Evolutionary conservation across 2,113 vertebrate genomes (phyloP).

Genomic region (Pteronura brasiliensis): DNA sequence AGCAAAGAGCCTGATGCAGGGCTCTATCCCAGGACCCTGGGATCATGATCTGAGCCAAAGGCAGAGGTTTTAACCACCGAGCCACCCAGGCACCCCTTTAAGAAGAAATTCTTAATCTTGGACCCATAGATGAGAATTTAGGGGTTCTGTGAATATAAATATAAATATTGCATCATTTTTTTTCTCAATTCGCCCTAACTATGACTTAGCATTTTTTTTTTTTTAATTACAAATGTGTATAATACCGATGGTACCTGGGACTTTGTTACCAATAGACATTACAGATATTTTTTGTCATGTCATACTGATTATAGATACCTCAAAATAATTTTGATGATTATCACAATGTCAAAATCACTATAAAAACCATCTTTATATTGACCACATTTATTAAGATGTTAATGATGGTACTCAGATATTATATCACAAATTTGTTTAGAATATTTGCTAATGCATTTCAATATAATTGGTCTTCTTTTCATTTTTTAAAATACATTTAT

Average conservation of each 20-base stretch:
- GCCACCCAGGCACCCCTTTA: neutral
- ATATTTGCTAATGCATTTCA: neutral
- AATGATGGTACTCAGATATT: neutral
- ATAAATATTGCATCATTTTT: neutral
- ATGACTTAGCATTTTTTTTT: neutral
- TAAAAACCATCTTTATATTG: neutral
- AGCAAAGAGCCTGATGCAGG: no score
- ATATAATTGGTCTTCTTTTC: neutral
- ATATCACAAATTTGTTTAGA: neutral
- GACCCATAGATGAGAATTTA: neutral
- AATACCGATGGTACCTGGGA: neutral
- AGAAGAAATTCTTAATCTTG: neutral
- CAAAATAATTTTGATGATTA: neutral
- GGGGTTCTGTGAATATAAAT: neutral
- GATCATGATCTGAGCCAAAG: no score
- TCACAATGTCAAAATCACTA: neutral
- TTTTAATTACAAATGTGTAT: neutral
- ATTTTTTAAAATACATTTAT: neutral
- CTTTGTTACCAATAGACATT: neutral
- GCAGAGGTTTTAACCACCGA: no score
- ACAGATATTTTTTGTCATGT: neutral
- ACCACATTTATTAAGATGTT: neutral
- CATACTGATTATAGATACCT: neutral
- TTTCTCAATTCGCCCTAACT: neutral
- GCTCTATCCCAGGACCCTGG: no score